phyloP scores from a whole-genome alignment of 2,888 invertebrate species.

The Dryococelus australis region DNA sequence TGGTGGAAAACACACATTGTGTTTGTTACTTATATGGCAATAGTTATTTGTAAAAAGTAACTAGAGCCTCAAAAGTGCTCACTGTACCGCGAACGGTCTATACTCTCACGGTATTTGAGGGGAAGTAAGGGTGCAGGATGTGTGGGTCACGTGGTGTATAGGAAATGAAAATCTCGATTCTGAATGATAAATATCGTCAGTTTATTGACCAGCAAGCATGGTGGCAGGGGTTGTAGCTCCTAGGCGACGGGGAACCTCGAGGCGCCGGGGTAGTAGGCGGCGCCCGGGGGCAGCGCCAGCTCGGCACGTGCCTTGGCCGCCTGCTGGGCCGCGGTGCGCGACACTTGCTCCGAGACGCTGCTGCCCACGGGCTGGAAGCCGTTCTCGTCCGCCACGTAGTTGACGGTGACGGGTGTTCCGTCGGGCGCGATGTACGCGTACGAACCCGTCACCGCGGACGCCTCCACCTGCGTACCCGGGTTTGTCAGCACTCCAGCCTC shows the following conservation, averaged over 20 bases:
- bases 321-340: conserved; percentile 42
- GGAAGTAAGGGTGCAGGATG: too few species aligned
- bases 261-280: conserved; percentile 19
- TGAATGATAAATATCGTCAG: too few species aligned
- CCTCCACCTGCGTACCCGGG: conserved; percentile 51
- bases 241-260: background rate
- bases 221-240: too few species aligned
- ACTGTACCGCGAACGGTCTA: too few species aligned
- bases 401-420: conserved; percentile 42
- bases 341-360: conserved; percentile 41
- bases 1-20: too few species aligned
- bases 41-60: too few species aligned
- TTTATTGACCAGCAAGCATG: too few species aligned
- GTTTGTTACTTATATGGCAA: too few species aligned
- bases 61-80: too few species aligned
- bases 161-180: too few species aligned
- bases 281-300: background rate
- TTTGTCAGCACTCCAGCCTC: conserved; percentile 47
- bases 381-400: conserved; percentile 46
- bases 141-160: too few species aligned
- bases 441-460: conserved; percentile 42
- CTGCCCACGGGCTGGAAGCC: conserved; percentile 46
- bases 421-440: conserved; percentile 44
- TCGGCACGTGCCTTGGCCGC: conserved; percentile 39
- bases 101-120: too few species aligned